Conservation (phyloP, 2,113 vertebrate genomes). For the Morone chrysops region DNA sequence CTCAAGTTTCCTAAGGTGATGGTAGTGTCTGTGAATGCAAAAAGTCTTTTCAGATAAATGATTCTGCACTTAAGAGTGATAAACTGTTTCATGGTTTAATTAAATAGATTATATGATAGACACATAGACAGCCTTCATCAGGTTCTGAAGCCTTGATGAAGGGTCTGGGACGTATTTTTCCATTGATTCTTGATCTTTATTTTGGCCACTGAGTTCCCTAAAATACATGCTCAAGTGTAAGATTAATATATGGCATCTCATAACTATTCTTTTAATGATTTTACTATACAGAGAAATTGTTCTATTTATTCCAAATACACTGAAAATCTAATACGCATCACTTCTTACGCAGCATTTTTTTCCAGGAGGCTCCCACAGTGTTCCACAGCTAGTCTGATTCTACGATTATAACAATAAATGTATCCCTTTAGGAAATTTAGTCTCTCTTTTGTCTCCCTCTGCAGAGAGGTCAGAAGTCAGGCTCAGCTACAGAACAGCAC, state of each 20-base stretch:
- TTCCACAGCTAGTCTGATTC: background rate
- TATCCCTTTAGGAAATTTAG: background rate
- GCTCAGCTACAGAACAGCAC: background rate
- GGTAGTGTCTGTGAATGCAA: background rate
- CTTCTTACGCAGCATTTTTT: background rate
- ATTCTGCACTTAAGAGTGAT: background rate
- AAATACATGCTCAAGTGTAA: background rate
- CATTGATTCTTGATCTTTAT: background rate
- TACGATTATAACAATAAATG: background rate
- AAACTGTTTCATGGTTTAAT: background rate
- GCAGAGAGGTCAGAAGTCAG: background rate
- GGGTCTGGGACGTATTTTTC: too few species aligned
- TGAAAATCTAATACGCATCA: too few species aligned
- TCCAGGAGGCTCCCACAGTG: too few species aligned
- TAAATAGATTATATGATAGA: background rate
- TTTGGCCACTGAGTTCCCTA: background rate
- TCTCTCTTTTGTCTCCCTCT: background rate
- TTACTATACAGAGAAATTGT: too few species aligned
- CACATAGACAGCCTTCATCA: too few species aligned
- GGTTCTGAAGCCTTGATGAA: background rate
- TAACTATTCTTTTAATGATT: too few species aligned
- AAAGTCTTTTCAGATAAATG: background rate
- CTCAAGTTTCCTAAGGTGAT: background rate
- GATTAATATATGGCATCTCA: background rate
- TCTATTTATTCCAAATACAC: too few species aligned